These are phyloP conservation scores for Papilio protenor DNA, from an alignment of 2,888 invertebrate species.

Conservation along the genomic window DNA sequence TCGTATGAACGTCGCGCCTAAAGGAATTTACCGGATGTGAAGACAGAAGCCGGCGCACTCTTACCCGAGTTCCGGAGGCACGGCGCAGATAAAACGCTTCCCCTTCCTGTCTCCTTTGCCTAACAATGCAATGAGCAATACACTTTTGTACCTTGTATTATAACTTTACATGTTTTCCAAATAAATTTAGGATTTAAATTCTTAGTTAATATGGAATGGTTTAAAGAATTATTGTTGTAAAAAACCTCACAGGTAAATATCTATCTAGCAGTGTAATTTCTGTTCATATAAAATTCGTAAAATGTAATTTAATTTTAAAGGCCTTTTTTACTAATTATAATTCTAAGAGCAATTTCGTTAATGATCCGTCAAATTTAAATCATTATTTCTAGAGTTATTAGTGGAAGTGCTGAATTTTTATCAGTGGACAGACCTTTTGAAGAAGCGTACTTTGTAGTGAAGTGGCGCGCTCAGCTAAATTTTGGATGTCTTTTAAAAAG, in stretches of 20 bases:
- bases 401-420: conserved; percentile 43
- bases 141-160: conserved; percentile 67
- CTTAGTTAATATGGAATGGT: no score
- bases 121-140: conserved; percentile 78
- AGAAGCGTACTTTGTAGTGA: conserved; percentile 67
- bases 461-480: conserved; percentile 75
- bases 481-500: conserved; percentile 75
- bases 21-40: conserved; percentile 70
- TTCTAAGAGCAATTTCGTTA: conserved; percentile 36
- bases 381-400: conserved; percentile 42
- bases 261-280: no score
- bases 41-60: conserved; percentile 71
- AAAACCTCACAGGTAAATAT: not conserved
- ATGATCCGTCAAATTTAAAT: conserved; percentile 30
- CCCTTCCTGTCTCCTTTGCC: conserved; percentile 80
- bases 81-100: conserved; percentile 80
- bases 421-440: conserved; percentile 47
- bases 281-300: not conserved
- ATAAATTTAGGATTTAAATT: not conserved
- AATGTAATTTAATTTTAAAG: no score
- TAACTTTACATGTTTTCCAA: conserved; percentile 54
- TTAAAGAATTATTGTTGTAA: not conserved
- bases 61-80: conserved; percentile 78
- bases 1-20: conserved; percentile 70
- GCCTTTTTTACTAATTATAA: conserved; percentile 19